phyloP scores from a whole-genome alignment of 2,888 invertebrate genomes.

The Macrophya alboannulata region DNA sequence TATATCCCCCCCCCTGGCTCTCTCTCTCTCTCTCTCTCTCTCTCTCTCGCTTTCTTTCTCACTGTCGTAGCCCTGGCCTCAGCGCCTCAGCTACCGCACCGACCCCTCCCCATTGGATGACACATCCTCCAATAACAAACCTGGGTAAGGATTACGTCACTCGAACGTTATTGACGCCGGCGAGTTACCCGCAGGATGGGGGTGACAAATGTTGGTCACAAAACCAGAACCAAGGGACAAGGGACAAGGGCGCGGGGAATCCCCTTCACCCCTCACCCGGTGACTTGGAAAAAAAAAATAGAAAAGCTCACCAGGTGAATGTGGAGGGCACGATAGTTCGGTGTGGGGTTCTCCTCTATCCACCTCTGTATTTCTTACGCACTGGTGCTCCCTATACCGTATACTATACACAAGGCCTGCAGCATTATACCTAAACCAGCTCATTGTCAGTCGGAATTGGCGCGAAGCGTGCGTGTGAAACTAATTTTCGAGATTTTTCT shows the following conservation, averaged over 20 bases:
- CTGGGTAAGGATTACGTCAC: conserved; percentile 77
- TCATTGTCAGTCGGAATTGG: background rate
- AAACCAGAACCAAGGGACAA: conserved; percentile 59
- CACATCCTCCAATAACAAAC: conserved; percentile 78
- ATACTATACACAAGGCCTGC: background rate
- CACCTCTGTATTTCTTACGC: conserved; percentile 13
- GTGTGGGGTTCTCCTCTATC: background rate
- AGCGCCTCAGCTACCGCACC: conserved; percentile 72
- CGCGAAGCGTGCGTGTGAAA: no score
- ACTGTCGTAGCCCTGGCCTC: conserved; percentile 21
- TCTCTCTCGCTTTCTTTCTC: conserved; percentile 23
- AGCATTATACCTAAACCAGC: background rate
- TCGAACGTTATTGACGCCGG: conserved; percentile 74
- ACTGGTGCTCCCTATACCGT: background rate
- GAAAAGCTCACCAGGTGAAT: background rate
- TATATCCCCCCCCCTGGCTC: conserved; percentile 66
- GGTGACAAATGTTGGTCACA: conserved; percentile 48
- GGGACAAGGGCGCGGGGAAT: conserved; percentile 60
- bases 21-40: conserved; percentile 21
- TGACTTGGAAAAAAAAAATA: background rate
- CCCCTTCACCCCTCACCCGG: conserved; percentile 61
- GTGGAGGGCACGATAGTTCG: background rate
- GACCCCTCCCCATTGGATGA: conserved; percentile 76
- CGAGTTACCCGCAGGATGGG: conserved; percentile 36
- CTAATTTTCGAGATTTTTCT: no score